Evolutionary conservation across 2,797 vertebrate species (phyloP).

Genomic region (Falco novaeseelandiae): DNA sequence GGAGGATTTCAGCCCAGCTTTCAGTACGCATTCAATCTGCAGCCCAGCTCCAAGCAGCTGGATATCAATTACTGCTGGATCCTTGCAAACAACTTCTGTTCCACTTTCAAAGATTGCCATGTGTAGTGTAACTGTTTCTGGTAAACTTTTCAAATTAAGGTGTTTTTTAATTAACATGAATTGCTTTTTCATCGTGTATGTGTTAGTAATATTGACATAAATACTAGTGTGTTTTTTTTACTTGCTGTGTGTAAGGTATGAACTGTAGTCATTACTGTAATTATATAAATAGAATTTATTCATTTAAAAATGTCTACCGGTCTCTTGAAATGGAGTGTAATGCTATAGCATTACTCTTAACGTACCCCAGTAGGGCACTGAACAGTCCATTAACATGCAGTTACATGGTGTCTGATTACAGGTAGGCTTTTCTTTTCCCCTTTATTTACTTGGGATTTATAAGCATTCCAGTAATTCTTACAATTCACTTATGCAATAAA

Average conservation of each 20-base stretch:
- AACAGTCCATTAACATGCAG: neutral
- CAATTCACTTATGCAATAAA: neutral
- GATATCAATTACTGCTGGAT: neutral
- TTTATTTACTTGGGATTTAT: conserved; percentile 41
- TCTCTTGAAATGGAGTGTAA: conserved; percentile 6
- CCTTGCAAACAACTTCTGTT: neutral
- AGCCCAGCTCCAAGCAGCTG: neutral
- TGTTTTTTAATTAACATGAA: conserved; percentile 17
- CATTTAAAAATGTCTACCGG: neutral
- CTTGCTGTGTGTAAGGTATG: conserved; percentile 6
- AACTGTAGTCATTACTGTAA: conserved; percentile 38
- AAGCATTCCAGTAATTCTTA: conserved; percentile 52
- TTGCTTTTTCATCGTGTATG: neutral
- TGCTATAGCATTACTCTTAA: neutral
- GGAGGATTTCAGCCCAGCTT: neutral
- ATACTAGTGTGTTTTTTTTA: neutral
- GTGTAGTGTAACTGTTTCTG: neutral
- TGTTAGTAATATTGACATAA: conserved; percentile 29
- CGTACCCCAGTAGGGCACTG: neutral
- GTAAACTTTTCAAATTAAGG: conserved; percentile 3
- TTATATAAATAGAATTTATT: conserved; percentile 55
- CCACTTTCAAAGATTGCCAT: neutral
- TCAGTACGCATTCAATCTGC: neutral
- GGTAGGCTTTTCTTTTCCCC: conserved; percentile 36
- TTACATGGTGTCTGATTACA: conserved; percentile 39